Conservation (phyloP, 2,113 vertebrate genomes). For the Oncorhynchus clarkii region DNA sequence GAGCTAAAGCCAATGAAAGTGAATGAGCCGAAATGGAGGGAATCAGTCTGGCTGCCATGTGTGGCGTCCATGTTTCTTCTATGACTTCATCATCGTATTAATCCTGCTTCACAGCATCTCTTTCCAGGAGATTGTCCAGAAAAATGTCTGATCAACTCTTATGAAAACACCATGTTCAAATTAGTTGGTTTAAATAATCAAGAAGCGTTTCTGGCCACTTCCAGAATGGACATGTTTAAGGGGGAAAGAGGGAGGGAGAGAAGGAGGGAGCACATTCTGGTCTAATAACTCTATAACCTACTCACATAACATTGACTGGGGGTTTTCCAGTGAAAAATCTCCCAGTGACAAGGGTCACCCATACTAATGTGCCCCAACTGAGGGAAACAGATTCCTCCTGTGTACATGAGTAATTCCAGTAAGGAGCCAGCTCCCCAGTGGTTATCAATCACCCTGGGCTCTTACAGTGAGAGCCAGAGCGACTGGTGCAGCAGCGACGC, state of each 20-base stretch:
- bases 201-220: neutral
- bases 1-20: neutral
- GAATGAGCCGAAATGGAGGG: neutral
- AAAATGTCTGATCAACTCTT: no score
- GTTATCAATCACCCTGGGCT: constrained; percentile 57
- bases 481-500: constrained; percentile 11
- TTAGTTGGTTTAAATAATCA: no score
- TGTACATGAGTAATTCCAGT: constrained; percentile 56
- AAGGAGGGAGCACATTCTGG: neutral
- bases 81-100: neutral
- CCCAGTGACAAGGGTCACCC: constrained; percentile 39
- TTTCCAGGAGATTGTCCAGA: constrained; percentile 4
- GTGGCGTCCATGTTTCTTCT: neutral
- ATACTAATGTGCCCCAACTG: constrained; percentile 52
- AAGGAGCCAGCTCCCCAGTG: constrained; percentile 43
- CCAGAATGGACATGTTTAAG: constrained; percentile 10
- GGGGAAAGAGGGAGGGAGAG: constrained; percentile 8
- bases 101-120: neutral
- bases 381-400: constrained; percentile 51
- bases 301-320: constrained; percentile 11
- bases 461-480: constrained; percentile 35
- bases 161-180: no score
- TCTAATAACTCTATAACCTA: neutral
- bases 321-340: constrained; percentile 37
- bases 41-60: neutral